Evolutionary conservation across 2,113 vertebrate species (phyloP).

Genomic region (Thalassoma bifasciatum): DNA sequence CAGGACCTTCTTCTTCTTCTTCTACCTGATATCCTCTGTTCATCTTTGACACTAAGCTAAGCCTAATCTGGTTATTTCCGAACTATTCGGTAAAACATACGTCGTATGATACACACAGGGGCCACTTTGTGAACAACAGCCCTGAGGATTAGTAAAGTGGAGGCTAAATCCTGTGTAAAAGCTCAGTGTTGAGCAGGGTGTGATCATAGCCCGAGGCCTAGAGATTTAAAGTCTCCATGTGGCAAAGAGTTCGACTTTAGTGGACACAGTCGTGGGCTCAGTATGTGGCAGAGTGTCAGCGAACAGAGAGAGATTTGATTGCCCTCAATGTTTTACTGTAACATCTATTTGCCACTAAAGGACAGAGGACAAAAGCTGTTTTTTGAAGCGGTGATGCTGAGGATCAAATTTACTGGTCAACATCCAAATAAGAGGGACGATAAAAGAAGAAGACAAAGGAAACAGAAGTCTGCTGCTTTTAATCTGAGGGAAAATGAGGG

Average conservation of each 20-base stretch:
- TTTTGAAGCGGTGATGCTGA: slow-evolving; percentile 43
- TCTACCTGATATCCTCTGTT: neutral
- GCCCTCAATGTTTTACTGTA: slow-evolving; percentile 33
- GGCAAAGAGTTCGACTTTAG: slow-evolving; percentile 43
- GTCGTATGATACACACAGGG: neutral
- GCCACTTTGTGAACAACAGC: slow-evolving; percentile 8
- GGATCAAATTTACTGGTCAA: slow-evolving; percentile 63
- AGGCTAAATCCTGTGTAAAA: slow-evolving; percentile 56
- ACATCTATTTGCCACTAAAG: slow-evolving; percentile 17
- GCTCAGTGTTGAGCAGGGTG: slow-evolving; percentile 35
- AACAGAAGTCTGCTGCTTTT: slow-evolving; percentile 59
- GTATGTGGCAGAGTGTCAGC: slow-evolving; percentile 50
- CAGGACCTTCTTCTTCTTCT: no score
- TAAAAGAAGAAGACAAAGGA: slow-evolving; percentile 58
- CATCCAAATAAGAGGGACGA: slow-evolving; percentile 59
- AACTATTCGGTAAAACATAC: slow-evolving; percentile 1
- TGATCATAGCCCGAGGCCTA: slow-evolving; percentile 60
- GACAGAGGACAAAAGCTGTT: slow-evolving; percentile 46
- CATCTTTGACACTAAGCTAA: slow-evolving; percentile 2
- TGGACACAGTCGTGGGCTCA: slow-evolving; percentile 36
- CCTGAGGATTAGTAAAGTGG: slow-evolving; percentile 19
- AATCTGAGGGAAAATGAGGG: slow-evolving; percentile 58
- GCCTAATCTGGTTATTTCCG: neutral
- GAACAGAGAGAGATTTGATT: slow-evolving; percentile 36
- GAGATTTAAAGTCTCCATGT: slow-evolving; percentile 53